phyloP scores from a whole-genome alignment of 2,888 invertebrate species.

The Chydorus sphaericus region DNA sequence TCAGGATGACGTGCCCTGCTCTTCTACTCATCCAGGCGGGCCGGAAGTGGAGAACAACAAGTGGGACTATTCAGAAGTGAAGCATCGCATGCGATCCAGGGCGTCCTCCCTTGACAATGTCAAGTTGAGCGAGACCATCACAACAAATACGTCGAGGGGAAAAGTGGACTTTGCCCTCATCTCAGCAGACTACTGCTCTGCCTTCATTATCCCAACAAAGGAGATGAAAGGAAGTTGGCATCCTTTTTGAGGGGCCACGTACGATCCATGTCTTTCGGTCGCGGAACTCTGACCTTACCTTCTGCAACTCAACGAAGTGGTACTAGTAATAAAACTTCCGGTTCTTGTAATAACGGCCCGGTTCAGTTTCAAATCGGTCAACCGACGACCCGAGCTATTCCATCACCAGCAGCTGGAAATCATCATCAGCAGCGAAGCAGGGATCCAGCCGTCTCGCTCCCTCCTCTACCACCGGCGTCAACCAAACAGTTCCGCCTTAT shows the following conservation, averaged over 20 bases:
- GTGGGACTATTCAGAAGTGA: constrained; percentile 1
- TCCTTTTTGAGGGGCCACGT: constrained; percentile 11
- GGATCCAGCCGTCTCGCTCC: constrained; percentile 4
- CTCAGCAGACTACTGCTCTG: not conserved
- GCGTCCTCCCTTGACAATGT: constrained; percentile 5
- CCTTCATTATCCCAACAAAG: not conserved
- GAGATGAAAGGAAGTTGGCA: not conserved
- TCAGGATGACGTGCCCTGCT: not conserved
- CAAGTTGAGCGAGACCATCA: constrained; percentile 1
- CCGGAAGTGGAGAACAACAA: not conserved
- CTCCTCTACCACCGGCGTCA: constrained; percentile 11
- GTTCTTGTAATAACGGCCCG: not conserved
- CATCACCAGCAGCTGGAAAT: not conserved
- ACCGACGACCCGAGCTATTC: not conserved
- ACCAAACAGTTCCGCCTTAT: constrained; percentile 29
- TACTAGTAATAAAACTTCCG: not conserved
- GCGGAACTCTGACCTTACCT: not conserved
- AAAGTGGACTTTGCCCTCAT: not conserved
- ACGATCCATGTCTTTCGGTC: constrained; percentile 12
- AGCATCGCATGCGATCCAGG: constrained; percentile 6
- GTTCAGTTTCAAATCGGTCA: not conserved
- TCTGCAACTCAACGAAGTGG: not conserved
- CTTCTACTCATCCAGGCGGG: not conserved
- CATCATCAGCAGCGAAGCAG: not conserved
- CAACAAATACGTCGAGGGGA: not conserved